A percentile compares a stretch with the other conserved stretches of the same genome.
phyloP scores from a whole-genome alignment of 2,797 vertebrate species.

The Chelonia mydas region DNA sequence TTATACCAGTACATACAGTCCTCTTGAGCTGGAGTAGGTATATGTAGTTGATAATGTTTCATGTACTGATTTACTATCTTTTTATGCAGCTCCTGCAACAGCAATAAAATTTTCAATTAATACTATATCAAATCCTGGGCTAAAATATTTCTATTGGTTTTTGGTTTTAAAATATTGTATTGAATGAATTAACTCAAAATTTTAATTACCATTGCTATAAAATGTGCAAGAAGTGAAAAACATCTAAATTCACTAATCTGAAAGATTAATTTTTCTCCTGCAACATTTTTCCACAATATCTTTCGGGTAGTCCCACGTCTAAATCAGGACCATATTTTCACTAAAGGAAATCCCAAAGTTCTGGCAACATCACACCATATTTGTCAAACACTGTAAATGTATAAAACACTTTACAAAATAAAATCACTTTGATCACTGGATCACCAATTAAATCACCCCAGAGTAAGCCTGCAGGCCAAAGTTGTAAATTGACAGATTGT shows the following conservation, averaged over 20 bases:
- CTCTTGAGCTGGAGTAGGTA: conserved; percentile 84
- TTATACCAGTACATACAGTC: conserved; percentile 95
- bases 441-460: background rate
- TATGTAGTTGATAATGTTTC: conserved; percentile 79
- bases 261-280: background rate
- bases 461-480: background rate
- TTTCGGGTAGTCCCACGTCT: background rate
- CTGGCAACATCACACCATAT: background rate
- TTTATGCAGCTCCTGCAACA: conserved; percentile 87
- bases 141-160: background rate
- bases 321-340: background rate
- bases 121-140: background rate
- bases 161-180: background rate
- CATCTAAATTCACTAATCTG: background rate
- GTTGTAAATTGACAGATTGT: background rate
- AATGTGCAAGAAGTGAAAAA: background rate
- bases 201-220: background rate
- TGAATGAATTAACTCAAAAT: background rate
- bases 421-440: background rate
- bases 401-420: background rate
- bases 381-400: background rate
- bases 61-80: conserved; percentile 93
- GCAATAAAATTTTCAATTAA: conserved; percentile 30
- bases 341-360: background rate
- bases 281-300: background rate